Evolutionary conservation across 2,797 vertebrate genomes (phyloP).

Genomic region (Telmatherina bonti): DNA sequence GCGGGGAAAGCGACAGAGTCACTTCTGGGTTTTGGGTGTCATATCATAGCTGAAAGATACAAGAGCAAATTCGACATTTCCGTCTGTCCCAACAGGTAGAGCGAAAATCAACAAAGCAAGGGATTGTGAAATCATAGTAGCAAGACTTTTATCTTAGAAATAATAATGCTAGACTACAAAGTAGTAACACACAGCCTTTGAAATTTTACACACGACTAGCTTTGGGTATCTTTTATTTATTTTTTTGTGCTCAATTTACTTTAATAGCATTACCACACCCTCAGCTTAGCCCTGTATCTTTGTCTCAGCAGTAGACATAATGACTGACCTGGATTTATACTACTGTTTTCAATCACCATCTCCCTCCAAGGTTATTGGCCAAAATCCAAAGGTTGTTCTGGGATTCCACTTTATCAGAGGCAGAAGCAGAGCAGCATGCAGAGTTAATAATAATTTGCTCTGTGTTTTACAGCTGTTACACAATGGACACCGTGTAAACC

Average conservation of each 20-base stretch:
- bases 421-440: constrained; percentile 74
- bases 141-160: constrained; percentile 49
- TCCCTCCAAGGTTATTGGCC: constrained; percentile 83
- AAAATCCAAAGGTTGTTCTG: constrained; percentile 84
- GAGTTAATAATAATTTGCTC: constrained; percentile 83
- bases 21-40: constrained; percentile 84
- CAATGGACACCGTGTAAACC: constrained; percentile 82
- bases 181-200: constrained; percentile 26
- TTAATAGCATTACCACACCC: constrained; percentile 56
- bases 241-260: constrained; percentile 33
- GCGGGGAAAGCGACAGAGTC: constrained; percentile 80
- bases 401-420: constrained; percentile 82
- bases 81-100: constrained; percentile 76
- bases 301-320: constrained; percentile 72
- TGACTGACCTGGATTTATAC: constrained; percentile 82
- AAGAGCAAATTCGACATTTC: constrained; percentile 78
- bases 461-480: constrained; percentile 83
- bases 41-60: constrained; percentile 79
- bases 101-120: constrained; percentile 72
- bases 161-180: constrained; percentile 45
- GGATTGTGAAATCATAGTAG: constrained; percentile 68
- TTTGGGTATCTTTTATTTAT: constrained; percentile 17
- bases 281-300: constrained; percentile 55
- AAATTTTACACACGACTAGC: constrained; percentile 33
- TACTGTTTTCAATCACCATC: constrained; percentile 82